These are phyloP conservation scores for Picus viridis DNA, from an alignment of 2,797 vertebrate genomes.

Conservation along the genomic window DNA sequence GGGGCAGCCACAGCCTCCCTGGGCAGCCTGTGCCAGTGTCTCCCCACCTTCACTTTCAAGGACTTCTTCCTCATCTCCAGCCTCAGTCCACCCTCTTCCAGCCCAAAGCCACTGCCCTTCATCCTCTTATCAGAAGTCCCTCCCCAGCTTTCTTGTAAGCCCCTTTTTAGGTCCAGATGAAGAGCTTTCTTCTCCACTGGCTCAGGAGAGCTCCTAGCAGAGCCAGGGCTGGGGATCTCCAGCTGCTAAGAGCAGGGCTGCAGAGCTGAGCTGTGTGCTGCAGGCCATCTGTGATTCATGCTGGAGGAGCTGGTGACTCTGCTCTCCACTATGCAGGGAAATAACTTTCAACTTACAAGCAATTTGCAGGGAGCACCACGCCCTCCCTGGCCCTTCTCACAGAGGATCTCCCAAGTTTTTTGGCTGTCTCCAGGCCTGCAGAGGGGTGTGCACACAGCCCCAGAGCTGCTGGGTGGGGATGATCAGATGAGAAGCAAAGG, in stretches of 20 bases:
- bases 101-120: too few relatives aligned
- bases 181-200: background rate
- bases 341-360: slow-evolving; percentile 33
- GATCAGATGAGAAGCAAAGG: background rate
- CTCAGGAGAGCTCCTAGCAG: background rate
- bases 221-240: background rate
- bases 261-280: slow-evolving; percentile 9
- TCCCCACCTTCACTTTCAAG: too few relatives aligned
- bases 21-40: too few relatives aligned
- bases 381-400: slow-evolving; percentile 46
- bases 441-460: slow-evolving; percentile 15
- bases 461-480: slow-evolving; percentile 45
- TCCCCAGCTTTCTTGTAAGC: too few relatives aligned
- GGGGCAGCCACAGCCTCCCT: too few relatives aligned
- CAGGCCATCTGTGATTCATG: slow-evolving; percentile 23
- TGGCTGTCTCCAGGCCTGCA: background rate
- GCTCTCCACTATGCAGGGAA: slow-evolving; percentile 50
- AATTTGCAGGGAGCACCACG: slow-evolving; percentile 3
- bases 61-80: too few relatives aligned
- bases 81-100: too few relatives aligned
- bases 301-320: slow-evolving; percentile 34
- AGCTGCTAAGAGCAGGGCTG: slow-evolving; percentile 13
- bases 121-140: too few relatives aligned
- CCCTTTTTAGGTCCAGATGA: background rate
- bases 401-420: slow-evolving; percentile 53